A percentile compares a stretch with the other conserved stretches of the same genome.
Conservation (phyloP, 2,113 vertebrate species). For the Formicarius rufipectus region DNA sequence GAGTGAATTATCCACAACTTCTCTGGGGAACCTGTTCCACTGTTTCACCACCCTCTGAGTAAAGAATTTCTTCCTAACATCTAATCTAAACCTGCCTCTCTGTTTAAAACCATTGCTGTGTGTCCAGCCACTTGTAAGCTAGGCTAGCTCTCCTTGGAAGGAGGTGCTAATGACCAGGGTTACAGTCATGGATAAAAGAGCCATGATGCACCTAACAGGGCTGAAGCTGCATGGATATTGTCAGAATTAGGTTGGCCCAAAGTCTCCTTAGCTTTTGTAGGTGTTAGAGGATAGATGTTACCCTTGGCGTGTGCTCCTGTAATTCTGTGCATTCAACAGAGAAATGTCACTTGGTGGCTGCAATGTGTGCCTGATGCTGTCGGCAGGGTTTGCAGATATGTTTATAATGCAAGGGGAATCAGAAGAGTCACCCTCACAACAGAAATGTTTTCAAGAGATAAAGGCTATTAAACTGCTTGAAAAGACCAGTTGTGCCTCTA, state of each 20-base stretch:
- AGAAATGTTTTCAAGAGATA: conserved; percentile 46
- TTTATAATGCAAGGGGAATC: conserved; percentile 38
- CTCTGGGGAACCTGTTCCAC: not conserved
- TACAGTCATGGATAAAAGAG: not conserved
- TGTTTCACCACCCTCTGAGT: not conserved
- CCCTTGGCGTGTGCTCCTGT: not conserved
- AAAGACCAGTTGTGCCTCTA: conserved; percentile 41
- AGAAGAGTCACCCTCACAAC: not conserved
- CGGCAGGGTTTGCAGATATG: not conserved
- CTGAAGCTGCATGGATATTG: not conserved
- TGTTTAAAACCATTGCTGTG: not conserved
- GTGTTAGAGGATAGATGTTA: not conserved
- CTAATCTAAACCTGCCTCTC: not conserved
- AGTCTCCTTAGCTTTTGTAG: not conserved
- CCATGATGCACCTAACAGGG: not conserved
- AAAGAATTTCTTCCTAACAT: not conserved
- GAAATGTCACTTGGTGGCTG: not conserved
- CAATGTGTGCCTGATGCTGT: not conserved
- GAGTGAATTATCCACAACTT: not conserved
- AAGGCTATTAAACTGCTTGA: conserved; percentile 51
- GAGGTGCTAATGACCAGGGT: not conserved
- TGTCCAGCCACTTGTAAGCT: not conserved
- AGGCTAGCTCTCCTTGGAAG: not conserved
- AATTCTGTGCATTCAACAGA: not conserved
- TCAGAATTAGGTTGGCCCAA: not conserved